Conservation (phyloP, 1,140 invertebrate species). For the Sycobia sp. region DNA sequence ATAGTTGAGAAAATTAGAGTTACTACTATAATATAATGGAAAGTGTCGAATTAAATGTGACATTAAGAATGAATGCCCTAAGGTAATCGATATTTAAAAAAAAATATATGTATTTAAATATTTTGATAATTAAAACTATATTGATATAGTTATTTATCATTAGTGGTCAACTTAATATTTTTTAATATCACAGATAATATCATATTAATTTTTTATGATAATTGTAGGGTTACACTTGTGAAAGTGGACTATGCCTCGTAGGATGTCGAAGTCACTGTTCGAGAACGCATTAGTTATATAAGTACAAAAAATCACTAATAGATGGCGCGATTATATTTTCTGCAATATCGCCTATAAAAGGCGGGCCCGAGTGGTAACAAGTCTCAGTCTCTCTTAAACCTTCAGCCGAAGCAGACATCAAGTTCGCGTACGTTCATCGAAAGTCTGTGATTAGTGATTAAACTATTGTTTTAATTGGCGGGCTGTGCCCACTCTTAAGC, state of each 20-base stretch:
- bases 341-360: no score
- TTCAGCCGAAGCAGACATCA: conserved; percentile 78
- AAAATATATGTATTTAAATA: background rate
- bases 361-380: conserved; percentile 76
- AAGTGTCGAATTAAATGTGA: conserved; percentile 71
- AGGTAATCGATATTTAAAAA: conserved; percentile 42
- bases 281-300: no score
- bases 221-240: conserved; percentile 68
- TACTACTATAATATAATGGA: conserved; percentile 42
- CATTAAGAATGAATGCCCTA: conserved; percentile 55
- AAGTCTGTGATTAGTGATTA: no score
- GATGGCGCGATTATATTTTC: conserved; percentile 71
- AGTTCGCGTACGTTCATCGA: conserved; percentile 78
- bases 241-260: conserved; percentile 67
- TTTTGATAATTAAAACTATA: no score
- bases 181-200: background rate
- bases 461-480: no score
- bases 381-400: conserved; percentile 74
- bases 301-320: background rate
- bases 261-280: conserved; percentile 79
- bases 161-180: no score
- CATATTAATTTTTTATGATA: no score
- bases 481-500: no score
- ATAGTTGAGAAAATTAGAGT: background rate
- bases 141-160: no score